Base-by-base conservation (phyloP, 2,888 invertebrate species). In the Neoaliturus tenellus region DNA sequence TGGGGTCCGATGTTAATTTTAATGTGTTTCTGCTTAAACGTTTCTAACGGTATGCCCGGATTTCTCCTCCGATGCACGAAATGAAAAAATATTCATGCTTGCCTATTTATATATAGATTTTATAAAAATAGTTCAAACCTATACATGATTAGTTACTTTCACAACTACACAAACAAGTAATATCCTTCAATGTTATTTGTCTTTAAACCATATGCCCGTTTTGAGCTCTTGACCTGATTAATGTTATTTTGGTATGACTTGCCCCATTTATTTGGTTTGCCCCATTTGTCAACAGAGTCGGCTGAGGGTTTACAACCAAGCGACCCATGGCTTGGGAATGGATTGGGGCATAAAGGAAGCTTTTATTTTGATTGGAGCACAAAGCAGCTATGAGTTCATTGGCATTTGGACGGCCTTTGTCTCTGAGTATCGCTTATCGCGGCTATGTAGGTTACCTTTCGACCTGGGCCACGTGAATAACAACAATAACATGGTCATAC, bases 361-460 rank as follows among this genome's bases (percentile, higher is more conserved):
- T 62, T 62, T 62, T 62, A 62, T 62, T 62, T 62, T 62, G 62
- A 62, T 62, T 62, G 62, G 62, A 14, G 62, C 62, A 62, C 28
- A 62, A 62, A 25, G 62, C 55, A 28, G 62, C 55, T 62, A 14
- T 8, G 28, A 62, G 62, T 62, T 62, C 62, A 62, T 62, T 62
- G 62, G 28, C 62, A 62, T 62, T 62, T 62, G 28, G 28, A 6
- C 28, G 28, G 62, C 28, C 14, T 62, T 62, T 62, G 62, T 62
- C 62, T 62, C 20, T 31, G 28, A 28, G 20, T 17, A 48, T 23
- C 14, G 8, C 51, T 6, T 12, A 6, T 39, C 12, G 6, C 39
- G 12, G 39, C 39, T n/a, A n/a, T n/a, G n/a, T n/a, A n/a, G n/a
- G n/a, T n/a, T 14, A 44, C 44, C 17, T 44, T 44, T 44, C 44